These are phyloP conservation scores for Andinoacara biseriatus DNA, from an alignment of 2,113 vertebrate species.

Conservation along the genomic window DNA sequence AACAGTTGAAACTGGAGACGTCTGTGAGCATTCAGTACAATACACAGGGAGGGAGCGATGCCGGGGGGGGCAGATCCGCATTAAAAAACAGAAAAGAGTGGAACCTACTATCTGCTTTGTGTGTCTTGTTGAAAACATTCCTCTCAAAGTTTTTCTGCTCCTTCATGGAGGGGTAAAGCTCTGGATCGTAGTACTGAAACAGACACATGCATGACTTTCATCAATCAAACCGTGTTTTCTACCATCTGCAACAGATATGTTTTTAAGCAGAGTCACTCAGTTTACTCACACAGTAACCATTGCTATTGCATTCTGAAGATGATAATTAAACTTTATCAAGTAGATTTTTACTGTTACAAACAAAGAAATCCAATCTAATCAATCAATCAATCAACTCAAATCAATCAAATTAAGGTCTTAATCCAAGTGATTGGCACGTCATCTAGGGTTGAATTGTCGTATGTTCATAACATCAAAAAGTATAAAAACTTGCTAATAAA, in stretches of 20 bases:
- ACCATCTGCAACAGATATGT: too few species aligned
- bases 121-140: slow-evolving; percentile 86
- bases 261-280: neutral
- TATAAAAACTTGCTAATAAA: neutral
- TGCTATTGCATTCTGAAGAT: neutral
- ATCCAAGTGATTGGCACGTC: too few species aligned
- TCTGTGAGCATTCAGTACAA: slow-evolving; percentile 28
- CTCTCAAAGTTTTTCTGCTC: slow-evolving; percentile 88
- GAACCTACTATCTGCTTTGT: slow-evolving; percentile 80
- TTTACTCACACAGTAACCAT: neutral
- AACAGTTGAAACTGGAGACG: slow-evolving; percentile 45
- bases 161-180: slow-evolving; percentile 83
- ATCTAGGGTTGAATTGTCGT: neutral
- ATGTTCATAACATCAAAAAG: neutral
- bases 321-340: neutral
- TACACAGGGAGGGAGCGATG: neutral
- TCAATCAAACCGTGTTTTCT: too few species aligned
- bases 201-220: neutral
- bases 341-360: neutral
- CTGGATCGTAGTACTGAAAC: slow-evolving; percentile 85
- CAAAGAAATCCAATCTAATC: neutral
- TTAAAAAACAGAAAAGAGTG: neutral
- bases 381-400: too few species aligned
- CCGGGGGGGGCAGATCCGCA: neutral
- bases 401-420: neutral